Base-by-base conservation (phyloP, 1,140 invertebrate species). In the Eurosta solidaginis region DNA sequence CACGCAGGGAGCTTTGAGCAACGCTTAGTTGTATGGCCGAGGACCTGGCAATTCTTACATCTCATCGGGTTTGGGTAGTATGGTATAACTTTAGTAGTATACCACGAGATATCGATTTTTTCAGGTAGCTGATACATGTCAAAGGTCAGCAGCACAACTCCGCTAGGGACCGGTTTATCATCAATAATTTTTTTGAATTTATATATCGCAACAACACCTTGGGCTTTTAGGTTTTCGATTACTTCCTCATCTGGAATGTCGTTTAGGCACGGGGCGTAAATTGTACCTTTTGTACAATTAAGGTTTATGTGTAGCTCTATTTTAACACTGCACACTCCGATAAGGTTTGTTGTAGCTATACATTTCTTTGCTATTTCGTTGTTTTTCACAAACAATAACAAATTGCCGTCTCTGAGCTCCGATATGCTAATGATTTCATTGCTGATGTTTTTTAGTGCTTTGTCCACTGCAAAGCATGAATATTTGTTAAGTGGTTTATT, bases 181-280 rank as follows among this genome's bases (percentile, higher is more conserved):
- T 78, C 50, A 17, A 33, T 22, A 40, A 7, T 20, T 75, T 75
- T 74, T 17, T 10, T n/a, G 54, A 75, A 78, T 63, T 78, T 78
- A 9, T 54, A 78, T 25, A 78, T 52, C 14, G 22, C 33, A 3
- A 54, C 33, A 42, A 74, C 77, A 27, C 77, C 77, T 42, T 77
- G 77, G 6, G 9, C 29, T 29, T 29, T 73, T 3, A 78, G 44
- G 20, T 78, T 29, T 22, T 25, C 20, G 17, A 73, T 33, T 12
- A 78, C 74, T 73, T 78, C 63, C 3, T 78, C 50, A 12, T 78
- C 77, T 3, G 59, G 6, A 1, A 78, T 17, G 12, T 73, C 25
- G 10, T 40, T 78, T 14, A 78, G 47, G 45, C 29, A 78, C 44
- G 77, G 68, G 2, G 73, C 49, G 36, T 59, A 75, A 42, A 78